Evolutionary conservation across 2,888 invertebrate genomes (phyloP), one percentile per base, ranked within the genome.

Genomic region (Folsomia manolachei): DNA sequence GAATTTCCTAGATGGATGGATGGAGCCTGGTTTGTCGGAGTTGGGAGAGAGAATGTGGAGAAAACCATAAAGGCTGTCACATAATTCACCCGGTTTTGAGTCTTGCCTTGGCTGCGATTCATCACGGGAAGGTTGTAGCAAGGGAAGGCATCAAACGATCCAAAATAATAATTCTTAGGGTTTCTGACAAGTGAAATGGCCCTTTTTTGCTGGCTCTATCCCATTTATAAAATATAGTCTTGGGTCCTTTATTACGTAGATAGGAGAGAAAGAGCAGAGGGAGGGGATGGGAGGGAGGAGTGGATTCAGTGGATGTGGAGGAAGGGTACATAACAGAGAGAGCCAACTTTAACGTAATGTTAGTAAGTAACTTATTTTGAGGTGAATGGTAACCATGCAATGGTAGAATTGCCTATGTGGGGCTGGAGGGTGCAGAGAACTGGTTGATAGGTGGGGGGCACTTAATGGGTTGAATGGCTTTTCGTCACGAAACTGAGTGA

Each of bases 151-250:
- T 79, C 79, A 79, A 78, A 79, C 74, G 77, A 75, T 78, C 75
- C 75, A 76, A 79, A 78, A 79, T 77, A 77, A 79, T 79, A 79
- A 79, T 78, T 79, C 78, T 78, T 74, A 74, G 70, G 70, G 69
- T 71, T 78, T 77, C 70, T 79, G 79, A 79, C 79, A 77, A 72
- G 70, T 71, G 68, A 73, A 78, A 77, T 75, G 78, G 77, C 75
- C 74, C n/a, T 75, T 75, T 77, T 79, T 73, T 77, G 73, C 75
- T 71, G n/a, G 75, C 74, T 74, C 78, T 73, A 74, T 78, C 73
- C 78, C 75, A 75, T 75, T 75, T 72, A 75, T 75, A 75, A 75
- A 75, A 73, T 75, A 73, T 73, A 73, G 73, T 71, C 65, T 71
- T 73, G 61, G 71, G 70, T 39, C 72, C 75, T 70, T 73, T 75